phyloP scores from a whole-genome alignment of 2,113 vertebrate species.

The Bos taurus region DNA sequence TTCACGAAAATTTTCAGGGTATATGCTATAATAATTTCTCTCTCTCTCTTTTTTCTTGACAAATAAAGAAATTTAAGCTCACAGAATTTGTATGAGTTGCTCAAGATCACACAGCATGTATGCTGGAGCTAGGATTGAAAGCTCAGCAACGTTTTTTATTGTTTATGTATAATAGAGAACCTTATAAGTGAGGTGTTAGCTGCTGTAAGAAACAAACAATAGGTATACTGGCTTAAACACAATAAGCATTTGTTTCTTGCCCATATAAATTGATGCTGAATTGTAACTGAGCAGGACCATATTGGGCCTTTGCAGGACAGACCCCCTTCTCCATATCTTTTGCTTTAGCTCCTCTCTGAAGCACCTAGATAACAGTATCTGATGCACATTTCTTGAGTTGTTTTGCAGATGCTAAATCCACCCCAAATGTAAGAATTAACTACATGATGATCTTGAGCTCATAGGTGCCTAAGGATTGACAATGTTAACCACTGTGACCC shows the following conservation, averaged over 20 bases:
- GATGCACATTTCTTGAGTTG: neutral
- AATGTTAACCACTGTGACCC: neutral
- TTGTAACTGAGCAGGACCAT: neutral
- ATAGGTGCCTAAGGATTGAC: neutral
- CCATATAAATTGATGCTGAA: neutral
- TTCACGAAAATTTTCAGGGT: neutral
- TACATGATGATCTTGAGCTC: neutral
- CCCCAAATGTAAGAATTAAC: neutral
- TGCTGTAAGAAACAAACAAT: neutral
- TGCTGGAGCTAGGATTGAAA: neutral
- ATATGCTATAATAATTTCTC: neutral
- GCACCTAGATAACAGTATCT: neutral
- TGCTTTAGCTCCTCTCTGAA: neutral
- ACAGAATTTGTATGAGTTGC: neutral
- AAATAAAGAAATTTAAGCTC: neutral
- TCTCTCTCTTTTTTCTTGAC: neutral
- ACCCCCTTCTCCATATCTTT: neutral
- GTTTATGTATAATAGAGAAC: neutral
- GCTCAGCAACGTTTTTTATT: neutral
- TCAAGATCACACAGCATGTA: neutral
- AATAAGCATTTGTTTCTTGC: neutral
- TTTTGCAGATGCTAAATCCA: neutral
- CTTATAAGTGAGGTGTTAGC: neutral
- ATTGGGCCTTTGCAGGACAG: neutral
- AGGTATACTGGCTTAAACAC: neutral